A percentile compares a stretch with the other conserved stretches of the same genome.
Conservation (phyloP, 1,140 invertebrate species). For the Asobara japonica region DNA sequence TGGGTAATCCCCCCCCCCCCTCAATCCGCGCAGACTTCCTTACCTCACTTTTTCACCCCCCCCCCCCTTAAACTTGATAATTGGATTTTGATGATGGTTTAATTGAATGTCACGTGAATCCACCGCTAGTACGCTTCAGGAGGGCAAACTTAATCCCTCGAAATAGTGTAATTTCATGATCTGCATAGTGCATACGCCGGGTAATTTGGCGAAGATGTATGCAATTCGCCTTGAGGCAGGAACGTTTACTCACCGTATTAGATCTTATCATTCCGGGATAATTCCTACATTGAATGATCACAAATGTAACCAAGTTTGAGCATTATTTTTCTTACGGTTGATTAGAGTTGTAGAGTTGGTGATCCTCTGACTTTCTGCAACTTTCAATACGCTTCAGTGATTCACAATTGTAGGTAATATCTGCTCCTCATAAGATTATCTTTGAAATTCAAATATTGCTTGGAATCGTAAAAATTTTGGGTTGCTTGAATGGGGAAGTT, state of each 20-base stretch:
- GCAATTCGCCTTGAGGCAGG: not conserved
- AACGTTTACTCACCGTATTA: not conserved
- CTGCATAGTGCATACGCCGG: conserved; percentile 4
- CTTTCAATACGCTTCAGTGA: conserved; percentile 15
- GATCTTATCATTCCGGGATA: not conserved
- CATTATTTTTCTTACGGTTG: not conserved
- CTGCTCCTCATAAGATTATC: not conserved
- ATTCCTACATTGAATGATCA: not conserved
- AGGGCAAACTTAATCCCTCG: not conserved
- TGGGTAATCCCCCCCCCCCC: no score
- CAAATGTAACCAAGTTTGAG: not conserved
- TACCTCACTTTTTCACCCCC: not conserved
- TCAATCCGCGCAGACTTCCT: no score
- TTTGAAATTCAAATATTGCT: no score
- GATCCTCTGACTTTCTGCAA: not conserved
- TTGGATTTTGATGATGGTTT: not conserved
- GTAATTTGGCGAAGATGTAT: conserved; percentile 1
- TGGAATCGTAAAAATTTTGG: no score
- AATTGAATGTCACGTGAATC: conserved; percentile 8
- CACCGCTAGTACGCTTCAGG: not conserved
- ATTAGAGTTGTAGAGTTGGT: not conserved
- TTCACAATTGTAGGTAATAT: conserved; percentile 15
- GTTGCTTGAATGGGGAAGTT: no score
- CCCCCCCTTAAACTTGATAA: not conserved
- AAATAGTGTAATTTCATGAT: conserved; percentile 14